Conservation (phyloP, 2,113 vertebrate species). For the Sisor rabdophorus region DNA sequence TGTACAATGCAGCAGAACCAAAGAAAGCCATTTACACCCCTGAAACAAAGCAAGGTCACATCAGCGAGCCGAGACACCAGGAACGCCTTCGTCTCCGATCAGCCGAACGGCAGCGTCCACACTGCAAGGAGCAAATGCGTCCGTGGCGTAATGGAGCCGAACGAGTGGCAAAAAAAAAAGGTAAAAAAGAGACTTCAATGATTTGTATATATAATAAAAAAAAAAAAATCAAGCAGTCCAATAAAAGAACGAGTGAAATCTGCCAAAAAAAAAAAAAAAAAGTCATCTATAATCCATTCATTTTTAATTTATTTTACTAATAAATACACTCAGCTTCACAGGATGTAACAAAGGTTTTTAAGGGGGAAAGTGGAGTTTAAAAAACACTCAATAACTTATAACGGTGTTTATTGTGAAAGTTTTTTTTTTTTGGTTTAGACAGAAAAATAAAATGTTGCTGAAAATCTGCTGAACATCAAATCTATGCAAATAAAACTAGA, state of each 20-base stretch:
- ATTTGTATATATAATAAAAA: background rate
- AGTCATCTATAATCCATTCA: background rate
- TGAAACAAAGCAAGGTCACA: constrained; percentile 45
- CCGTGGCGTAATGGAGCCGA: background rate
- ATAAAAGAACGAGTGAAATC: too few relatives aligned
- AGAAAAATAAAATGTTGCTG: background rate
- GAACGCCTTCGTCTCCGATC: background rate
- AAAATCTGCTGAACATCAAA: background rate
- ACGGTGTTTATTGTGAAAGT: background rate
- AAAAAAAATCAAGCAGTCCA: background rate
- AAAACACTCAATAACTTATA: background rate
- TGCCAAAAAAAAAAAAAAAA: background rate
- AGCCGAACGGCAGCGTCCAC: background rate
- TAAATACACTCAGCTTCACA: background rate
- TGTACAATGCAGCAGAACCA: constrained; percentile 57
- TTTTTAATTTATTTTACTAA: background rate
- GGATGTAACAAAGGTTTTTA: background rate
- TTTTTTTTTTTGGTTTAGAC: background rate
- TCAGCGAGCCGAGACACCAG: constrained; percentile 3
- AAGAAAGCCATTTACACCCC: constrained; percentile 38
- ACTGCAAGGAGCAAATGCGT: background rate
- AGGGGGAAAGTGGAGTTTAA: background rate
- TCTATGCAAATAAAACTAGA: background rate
- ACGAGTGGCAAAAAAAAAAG: background rate
- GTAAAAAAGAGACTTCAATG: background rate